Base-by-base conservation (phyloP, 1,140 invertebrate genomes). In the Drosophila fuyamai region DNA sequence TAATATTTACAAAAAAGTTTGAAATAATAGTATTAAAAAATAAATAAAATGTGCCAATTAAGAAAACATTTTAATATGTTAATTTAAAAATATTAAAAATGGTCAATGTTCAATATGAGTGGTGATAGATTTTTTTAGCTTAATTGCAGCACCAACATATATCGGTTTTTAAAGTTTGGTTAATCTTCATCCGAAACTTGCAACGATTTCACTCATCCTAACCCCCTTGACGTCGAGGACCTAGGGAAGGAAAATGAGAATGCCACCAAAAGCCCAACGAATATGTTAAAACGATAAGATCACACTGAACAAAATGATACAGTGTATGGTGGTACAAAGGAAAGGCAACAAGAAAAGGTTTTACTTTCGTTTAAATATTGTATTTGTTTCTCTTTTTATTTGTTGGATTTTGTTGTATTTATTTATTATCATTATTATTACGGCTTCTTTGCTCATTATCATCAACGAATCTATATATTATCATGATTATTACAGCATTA, bases 401-500 rank as follows among this genome's bases (percentile, higher is more conserved):
- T 71, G 67, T 71, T 71, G 63, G 54, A 71, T 71, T 67, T 68
- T 53, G 68, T 51, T 38, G 50, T 73, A 78, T 61, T 78, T 46
- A 72, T 76, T 71, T 61, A 77, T 81, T 51, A 74, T 48, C 51
- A 57, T 75, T 84, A 82, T 83, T 46, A 79, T 82, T 79, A 50
- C 51, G 65, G 67, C 47, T 73, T 54, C 47, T 81, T 68, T 61
- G 48, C 70, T 73, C 68, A 73, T 71, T 71, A 71, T 71, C 65
- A 71, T 71, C 65, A 71, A 71, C 68, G 68, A 71, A 71, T 72
- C 66, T 81, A 82, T 67, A 76, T 72, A 73, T 80, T 81, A 80
- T 70, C 60, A 72, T 76, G 77, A 73, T 76, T 83, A 76, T 80
- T 80, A 81, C 82, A 83, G 78, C 63, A 80, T 56, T 83, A 68